Base-by-base conservation (phyloP, 2,888 invertebrate genomes). In the Odontothrips loti region DNA sequence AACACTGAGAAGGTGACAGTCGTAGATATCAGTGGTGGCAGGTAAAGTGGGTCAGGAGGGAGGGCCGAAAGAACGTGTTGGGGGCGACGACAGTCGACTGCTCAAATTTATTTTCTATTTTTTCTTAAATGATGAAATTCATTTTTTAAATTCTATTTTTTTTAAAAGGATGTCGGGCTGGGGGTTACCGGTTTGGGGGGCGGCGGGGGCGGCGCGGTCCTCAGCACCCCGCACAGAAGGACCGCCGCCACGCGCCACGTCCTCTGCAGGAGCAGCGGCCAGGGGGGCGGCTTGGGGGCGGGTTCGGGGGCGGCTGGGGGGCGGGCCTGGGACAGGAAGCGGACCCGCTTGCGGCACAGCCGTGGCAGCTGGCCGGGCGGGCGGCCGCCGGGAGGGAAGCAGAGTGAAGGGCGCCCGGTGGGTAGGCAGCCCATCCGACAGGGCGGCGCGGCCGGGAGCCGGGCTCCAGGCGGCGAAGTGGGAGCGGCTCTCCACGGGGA, bases 141-240 rank as follows among this genome's bases (percentile, higher is more conserved):
- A 48, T 48, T 48, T 48, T 48, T 15, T 48, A 15, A 48, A 48
- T 48, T 48, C 15, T 48, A 48, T 48, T 48, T 48, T 48, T 11
- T 48, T 48, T 15, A 48, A 48, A n/a, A n/a, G n/a, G n/a, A n/a
- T 48, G 15, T 48, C 9, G 81, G 82, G 78, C 80, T 47, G 80
- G 9, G 43, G 9, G 43, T 79, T n/a, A 29, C 79, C 23, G 23
- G 68, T 12, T 0, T 75, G 68, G 58, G 34, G 58, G 58, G 58
- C 58, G 58, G 68, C 68, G 68, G 68, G 68, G 68, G 27, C 68
- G 68, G 68, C 68, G 68, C 23, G 68, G 68, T 27, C 27, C 68
- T 11, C 68, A 75, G 68, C 68, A 75, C 27, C 20, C 58, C 58
- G 11, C 27, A 27, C 27, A 75, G 68, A 23, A 75, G 27, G 23